Base-by-base conservation (phyloP, 2,888 invertebrate species). In the Petrophora chlorosata region DNA sequence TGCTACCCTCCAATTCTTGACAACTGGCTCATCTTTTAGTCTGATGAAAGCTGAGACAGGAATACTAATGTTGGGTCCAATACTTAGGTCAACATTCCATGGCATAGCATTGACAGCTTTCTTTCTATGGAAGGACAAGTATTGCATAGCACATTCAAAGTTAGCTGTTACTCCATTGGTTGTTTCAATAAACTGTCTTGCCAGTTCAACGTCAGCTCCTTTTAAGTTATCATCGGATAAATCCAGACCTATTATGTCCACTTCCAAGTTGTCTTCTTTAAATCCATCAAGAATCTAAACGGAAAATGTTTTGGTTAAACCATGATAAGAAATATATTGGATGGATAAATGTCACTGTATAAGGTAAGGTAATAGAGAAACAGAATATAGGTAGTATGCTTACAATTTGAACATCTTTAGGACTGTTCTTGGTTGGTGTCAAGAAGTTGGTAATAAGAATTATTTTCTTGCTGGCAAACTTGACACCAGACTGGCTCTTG, bases 41-140 rank as follows among this genome's bases (percentile, higher is more conserved):
- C 78, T 78, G 14, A 83, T 88, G 61, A 91, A 94, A 14, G 91
- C 87, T 22, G 92, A 90, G 3, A 95, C 86, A 7, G 92, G 92
- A 53, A 95, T 93, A 53, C 85, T 81, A 15, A 95, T 90, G 54
- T 91, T 82, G 0, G 90, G 85, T 2, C 93, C 93, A 55, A 93
- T 91, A 38, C 92, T 91, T 32, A 95, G 75, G 44, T 91, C 90
- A 17, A 91, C 90, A 80, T 94, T 93, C 94, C 95, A 95, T 0
- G 92, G 89, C 47, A 85, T 83, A 0, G 93, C 85, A 22, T 85
- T 87, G 0, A 82, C 70, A 32, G 70, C 70, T 61, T 85, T 91
- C 54, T 91, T 92, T 48, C 91, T 90, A 56, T 92, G 92, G 59
- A 90, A 92, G 12, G 91, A 78, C 0, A 95, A 80, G 47, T 92